Evolutionary conservation across 2,888 invertebrate genomes (phyloP).

Genomic region (Eueremaeus valkanovi): DNA sequence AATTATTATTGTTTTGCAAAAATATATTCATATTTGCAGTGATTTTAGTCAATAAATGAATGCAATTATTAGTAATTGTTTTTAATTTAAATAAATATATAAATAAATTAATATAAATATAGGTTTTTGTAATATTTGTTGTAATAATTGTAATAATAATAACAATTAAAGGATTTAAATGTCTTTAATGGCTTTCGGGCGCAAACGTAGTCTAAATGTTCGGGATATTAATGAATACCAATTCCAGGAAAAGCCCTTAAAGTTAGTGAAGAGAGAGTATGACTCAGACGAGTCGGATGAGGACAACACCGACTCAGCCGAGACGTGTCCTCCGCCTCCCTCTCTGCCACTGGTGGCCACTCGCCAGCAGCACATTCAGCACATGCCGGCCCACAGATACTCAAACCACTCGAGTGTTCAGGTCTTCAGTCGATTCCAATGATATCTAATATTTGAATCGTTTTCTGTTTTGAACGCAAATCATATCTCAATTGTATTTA

Average conservation of each 20-base stretch:
- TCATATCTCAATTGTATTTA: background rate
- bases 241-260: slow-evolving; percentile 40
- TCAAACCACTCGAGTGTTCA: background rate
- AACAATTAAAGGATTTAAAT: background rate
- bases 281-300: background rate
- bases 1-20: too few species aligned
- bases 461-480: background rate
- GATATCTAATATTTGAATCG: background rate
- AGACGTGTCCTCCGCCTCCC: too few species aligned
- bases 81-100: background rate
- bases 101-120: background rate
- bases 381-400: background rate
- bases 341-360: too few species aligned
- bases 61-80: background rate
- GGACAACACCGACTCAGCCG: background rate
- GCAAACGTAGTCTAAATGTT: slow-evolving; percentile 24
- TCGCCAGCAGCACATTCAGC: too few species aligned
- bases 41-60: background rate
- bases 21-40: too few species aligned
- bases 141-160: background rate
- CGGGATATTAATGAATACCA: slow-evolving; percentile 22
- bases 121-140: background rate
- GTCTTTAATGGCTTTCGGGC: slow-evolving; percentile 11
- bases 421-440: background rate
- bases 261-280: slow-evolving; percentile 38